phyloP scores from a whole-genome alignment of 2,797 vertebrate genomes.

The Hozukius guyotensis region DNA sequence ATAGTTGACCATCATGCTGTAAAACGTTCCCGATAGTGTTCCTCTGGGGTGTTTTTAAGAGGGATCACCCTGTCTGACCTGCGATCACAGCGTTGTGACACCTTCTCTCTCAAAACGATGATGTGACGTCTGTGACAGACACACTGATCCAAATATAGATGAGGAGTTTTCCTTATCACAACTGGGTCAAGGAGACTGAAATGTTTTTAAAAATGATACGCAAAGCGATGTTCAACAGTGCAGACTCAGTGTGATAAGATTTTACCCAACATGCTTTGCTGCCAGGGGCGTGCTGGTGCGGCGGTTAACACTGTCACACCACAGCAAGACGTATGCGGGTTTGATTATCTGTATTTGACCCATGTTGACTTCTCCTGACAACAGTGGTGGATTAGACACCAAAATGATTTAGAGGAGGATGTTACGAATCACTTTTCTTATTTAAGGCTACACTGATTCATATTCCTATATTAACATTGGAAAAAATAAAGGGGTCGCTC shows the following conservation, averaged over 20 bases:
- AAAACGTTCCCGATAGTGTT: neutral
- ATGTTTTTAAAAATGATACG: conserved; percentile 4
- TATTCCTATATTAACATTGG: neutral
- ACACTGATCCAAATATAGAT: conserved; percentile 60
- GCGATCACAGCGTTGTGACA: conserved; percentile 37
- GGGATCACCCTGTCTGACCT: conserved; percentile 26
- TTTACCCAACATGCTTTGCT: conserved; percentile 27
- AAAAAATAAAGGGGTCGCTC: neutral
- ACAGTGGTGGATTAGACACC: neutral
- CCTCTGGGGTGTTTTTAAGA: neutral
- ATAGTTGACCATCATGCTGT: neutral
- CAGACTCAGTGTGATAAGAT: conserved; percentile 29
- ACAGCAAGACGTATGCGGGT: neutral
- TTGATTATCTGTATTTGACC: conserved; percentile 1
- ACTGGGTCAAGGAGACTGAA: conserved; percentile 66
- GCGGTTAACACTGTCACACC: conserved; percentile 16
- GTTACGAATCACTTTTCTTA: neutral
- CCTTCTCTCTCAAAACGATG: conserved; percentile 10
- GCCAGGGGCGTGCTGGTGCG: neutral
- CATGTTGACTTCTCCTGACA: too few relatives aligned
- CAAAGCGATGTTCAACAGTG: conserved; percentile 23
- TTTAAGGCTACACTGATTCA: neutral
- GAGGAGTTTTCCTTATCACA: conserved; percentile 53
- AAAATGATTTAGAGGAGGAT: neutral
- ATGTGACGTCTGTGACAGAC: conserved; percentile 16